Base-by-base conservation (phyloP, 2,888 invertebrate species). In the Drosophila birchii region DNA sequence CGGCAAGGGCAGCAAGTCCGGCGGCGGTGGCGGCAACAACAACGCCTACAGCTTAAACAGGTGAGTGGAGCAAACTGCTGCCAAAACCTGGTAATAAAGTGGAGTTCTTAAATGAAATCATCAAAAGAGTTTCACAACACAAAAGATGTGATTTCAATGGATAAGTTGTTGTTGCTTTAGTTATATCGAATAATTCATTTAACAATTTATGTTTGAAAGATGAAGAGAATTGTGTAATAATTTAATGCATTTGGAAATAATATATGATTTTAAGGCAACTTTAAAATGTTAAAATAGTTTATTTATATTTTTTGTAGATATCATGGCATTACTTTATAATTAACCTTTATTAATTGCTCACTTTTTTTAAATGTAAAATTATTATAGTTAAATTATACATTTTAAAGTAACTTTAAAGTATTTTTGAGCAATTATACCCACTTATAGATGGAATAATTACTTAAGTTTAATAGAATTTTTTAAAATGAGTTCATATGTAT, bases 1-100 rank as follows among this genome's bases (percentile, higher is more conserved):
- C 3, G 83, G 94, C 81, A 94, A 93, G 80, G 78, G 90, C 12
- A 89, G 90, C 69, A 81, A 87, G 58, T 85, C 83, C 16, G 81
- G 89, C 26, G 85, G 88, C 53, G 81, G 85, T 16, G 81, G 85
- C n/a, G 82, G 86, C 73, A 89, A 90, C 60, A 89, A 91, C 79
- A 91, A 91, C 53, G 91, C 81, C 5, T 88, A 91, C 76, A 92
- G 92, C 69, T 70, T 92, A 7, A 92, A 92, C 66, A 91, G 92
- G 92, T 92, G 78, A 54, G 62, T 29, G 18, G 12, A 26, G 26
- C 45, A n/a, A 26, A 26, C 6, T 18, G 5, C 45, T 16, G 4
- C 3, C 29, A 47, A 0, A 51, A 53, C 34, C 11, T 23, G 34
- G 34, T 23, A 53, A 36, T 36, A 16, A 53, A 5, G 11, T 11